These are phyloP conservation scores for Flexamia atlantica DNA, from an alignment of 2,888 invertebrate genomes.

Conservation along the genomic window DNA sequence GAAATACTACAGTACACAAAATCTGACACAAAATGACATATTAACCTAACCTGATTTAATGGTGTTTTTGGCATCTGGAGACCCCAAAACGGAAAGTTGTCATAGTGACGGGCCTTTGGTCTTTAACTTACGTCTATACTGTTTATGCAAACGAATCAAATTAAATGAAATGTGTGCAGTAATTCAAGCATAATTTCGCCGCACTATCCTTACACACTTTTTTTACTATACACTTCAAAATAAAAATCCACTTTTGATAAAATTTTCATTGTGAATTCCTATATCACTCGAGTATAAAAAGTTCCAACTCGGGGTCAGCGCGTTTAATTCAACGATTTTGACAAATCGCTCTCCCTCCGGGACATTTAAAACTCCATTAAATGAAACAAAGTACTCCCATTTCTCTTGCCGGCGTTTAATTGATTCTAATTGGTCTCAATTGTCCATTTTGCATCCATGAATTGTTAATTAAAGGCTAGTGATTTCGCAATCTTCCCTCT, in stretches of 20 bases:
- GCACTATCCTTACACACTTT: too few species aligned
- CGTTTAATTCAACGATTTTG: constrained; percentile 33
- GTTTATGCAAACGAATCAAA: too few species aligned
- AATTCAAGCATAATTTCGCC: too few species aligned
- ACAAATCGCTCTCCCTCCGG: constrained; percentile 23
- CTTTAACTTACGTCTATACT: too few species aligned
- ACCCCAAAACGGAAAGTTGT: too few species aligned
- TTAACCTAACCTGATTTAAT: too few species aligned
- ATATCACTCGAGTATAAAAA: not conserved
- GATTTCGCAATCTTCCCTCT: constrained; percentile 2
- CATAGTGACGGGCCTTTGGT: too few species aligned
- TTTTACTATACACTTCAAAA: not conserved
- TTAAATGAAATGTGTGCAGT: too few species aligned
- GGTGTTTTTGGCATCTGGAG: too few species aligned
- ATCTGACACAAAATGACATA: too few species aligned
- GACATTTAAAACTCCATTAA: constrained; percentile 29
- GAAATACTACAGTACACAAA: too few species aligned
- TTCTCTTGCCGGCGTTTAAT: constrained; percentile 2
- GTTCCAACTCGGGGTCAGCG: constrained; percentile 1
- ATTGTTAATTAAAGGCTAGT: constrained; percentile 3
- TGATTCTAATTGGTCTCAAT: constrained; percentile 24
- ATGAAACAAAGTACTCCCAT: constrained; percentile 30
- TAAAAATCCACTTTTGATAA: not conserved
- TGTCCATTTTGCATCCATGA: constrained; percentile 21
- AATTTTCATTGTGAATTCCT: not conserved